Evolutionary conservation across 2,888 invertebrate species (phyloP), one percentile per base, ranked within the genome.

Genomic region (Cephus spinipes): DNA sequence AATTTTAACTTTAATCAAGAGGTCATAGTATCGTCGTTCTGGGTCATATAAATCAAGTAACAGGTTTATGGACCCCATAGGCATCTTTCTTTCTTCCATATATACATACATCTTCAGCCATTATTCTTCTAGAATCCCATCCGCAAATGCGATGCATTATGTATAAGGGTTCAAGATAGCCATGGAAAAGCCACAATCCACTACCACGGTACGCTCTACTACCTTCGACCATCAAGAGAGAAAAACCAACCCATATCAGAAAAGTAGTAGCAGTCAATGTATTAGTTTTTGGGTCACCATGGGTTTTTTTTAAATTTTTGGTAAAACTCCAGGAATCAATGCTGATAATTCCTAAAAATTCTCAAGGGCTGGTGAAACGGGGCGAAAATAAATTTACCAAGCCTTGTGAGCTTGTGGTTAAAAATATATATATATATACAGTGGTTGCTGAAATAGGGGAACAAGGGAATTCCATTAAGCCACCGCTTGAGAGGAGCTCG

Each of bases 61-160:
- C 55, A 55, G 55, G 9, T 55, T 55, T 55, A 23, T 55, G 55
- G 55, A 55, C 55, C 55, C 23, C 9, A 55, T 55, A 55, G 23
- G 23, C 23, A 55, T 55, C 55, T 6, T 15, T 55, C 23, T 23
- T 23, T 55, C 55, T 23, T 2, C 23, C 23, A 6, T 23, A 23
- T 23, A 23, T 40, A 40, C 23, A 40, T 55, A 55, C 23, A 55
- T 55, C 55, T 55, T 55, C 2, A 55, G 9, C 23, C 23, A 55
- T 55, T 55, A 23, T 23, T 55, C 55, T 55, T 55, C 55, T 9
- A 55, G 55, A 85, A 82, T 83, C 82, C 84, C 84, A 89, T 90
- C 86, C 80, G 84, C 79, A 89, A 90, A 90, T 90, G 89, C 82
- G 83, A 88, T 90, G 89, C 87, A 90, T 90, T 87, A 90, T 90